These are phyloP conservation scores for Chiroxiphia lanceolata DNA, from an alignment of 2,797 vertebrate species.

Conservation along the genomic window DNA sequence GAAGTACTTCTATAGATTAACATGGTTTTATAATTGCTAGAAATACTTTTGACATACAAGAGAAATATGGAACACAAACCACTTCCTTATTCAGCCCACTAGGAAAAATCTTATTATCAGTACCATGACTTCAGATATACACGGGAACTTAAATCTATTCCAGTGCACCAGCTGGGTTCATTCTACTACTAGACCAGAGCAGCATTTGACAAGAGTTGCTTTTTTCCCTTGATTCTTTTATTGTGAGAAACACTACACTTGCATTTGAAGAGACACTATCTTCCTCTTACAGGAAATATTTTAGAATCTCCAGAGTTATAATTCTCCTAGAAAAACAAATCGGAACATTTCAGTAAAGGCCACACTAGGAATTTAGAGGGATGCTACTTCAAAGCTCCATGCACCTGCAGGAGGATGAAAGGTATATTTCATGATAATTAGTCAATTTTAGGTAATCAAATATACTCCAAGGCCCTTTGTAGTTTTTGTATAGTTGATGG, in stretches of 20 bases:
- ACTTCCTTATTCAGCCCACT: background rate
- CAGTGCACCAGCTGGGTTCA: accelerated
- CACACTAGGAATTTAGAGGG: background rate
- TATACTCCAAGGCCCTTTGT: background rate
- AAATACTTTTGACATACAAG: background rate
- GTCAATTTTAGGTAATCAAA: background rate
- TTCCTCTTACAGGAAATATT: background rate
- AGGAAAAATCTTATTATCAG: background rate
- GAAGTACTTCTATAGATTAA: background rate
- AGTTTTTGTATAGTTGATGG: background rate
- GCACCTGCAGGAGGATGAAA: background rate
- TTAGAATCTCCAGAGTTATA: background rate
- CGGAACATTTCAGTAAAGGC: background rate
- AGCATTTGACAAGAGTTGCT: background rate
- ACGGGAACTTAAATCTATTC: background rate
- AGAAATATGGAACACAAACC: background rate
- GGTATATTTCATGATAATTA: background rate
- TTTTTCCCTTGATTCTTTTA: background rate
- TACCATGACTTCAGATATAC: background rate
- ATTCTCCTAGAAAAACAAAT: background rate
- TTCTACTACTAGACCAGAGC: background rate
- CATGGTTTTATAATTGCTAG: background rate
- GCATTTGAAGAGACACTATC: background rate
- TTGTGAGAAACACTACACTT: background rate
- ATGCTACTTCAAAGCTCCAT: background rate